Base-by-base conservation (phyloP, 1,140 invertebrate genomes). In the Spodoptera litura region DNA sequence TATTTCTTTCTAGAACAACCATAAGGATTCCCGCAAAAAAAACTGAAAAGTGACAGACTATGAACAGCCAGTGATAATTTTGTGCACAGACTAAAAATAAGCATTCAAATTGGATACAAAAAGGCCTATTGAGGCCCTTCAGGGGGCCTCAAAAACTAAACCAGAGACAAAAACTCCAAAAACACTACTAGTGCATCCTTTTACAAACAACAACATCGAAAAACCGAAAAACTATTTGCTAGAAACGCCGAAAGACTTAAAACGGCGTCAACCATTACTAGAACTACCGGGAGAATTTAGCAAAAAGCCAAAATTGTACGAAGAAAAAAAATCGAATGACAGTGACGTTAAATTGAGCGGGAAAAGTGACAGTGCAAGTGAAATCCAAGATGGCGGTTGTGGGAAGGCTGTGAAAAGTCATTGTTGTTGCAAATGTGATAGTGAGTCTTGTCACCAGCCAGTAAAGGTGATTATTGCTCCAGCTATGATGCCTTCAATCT, bases 401-500 rank as follows among this genome's bases (percentile, higher is more conserved):
- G 44, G 79, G 56, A 78, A 78, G 55, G 58, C 61, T 78, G 78
- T 58, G 52, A 75, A 75, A 27, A 77, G 58, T 13, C 73, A 68
- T 52, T 87, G 80, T 73, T 75, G 72, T 49, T 76, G 72, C 15
- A 53, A 38, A 9, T 80, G 72, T 13, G 9, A 25, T 53, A 55
- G 13, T 3, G 55, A 71, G 4, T 61, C 35, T 13, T 59, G 66
- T 12, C 64, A 68, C 74, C 83, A 87, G 59, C 71, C 88, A 56
- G 89, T 91, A 20, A 92, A 92, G 85, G 90, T 93, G 72, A 91
- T 93, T 20, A 89, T 93, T 71, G 88, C 91, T 5, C 88, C 89
- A 55, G 84, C 90, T 8, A 92, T 93, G 91, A 89, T 93, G 88
- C 88, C 91, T 0, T 90, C 89, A 0, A 84, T 93, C 5, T 92